Evolutionary conservation across 2,113 vertebrate species (phyloP), one percentile per base, ranked within the genome.

Genomic region (Ptilonorhynchus violaceus): DNA sequence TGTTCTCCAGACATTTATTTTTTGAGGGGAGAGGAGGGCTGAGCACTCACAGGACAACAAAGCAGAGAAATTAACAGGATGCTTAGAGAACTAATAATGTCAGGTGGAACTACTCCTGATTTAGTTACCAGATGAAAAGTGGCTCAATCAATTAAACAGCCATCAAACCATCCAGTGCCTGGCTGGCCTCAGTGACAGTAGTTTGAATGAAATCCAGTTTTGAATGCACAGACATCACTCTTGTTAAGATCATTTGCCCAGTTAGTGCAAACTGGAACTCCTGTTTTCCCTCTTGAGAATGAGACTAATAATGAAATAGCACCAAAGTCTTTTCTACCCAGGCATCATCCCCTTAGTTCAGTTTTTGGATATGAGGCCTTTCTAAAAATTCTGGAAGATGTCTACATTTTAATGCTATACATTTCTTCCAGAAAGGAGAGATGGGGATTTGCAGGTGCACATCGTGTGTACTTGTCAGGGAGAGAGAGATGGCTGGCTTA

Each of bases 1-100:
- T 91, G n/a, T 62, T 87, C 77, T 88, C 63, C 46, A 73, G 66
- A 39, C 42, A 6, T 85, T 89, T 91, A n/a, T 49, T 82, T 95
- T 69, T 69, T 63, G 59, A 76, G 59, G 33, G 18, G 33, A 44
- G 42, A 85, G n/a, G 33, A 83, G 27, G 15, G 47, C 70, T 76
- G 73, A 86, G 53, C 17, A 30, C 58, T 85, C 76, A 60, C 22
- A 83, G 80, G 66, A 68, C 31, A 77, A 23, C 20, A 27, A 88
- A 93, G 49, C 28, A 60, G 39, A 80, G 41, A 59, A 95, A 83
- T 96, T 73, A 77, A 31, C 30, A 53, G 62, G 46, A n/a, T 13
- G 8, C 30, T 78, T 35, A 53, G 42, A 73, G 62, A 89, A 88
- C 35, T 50, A 69, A 49, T 85, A 64, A 72, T 50, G 60, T 55